Percentiles rank a stretch among this genome's conserved stretches.
Evolutionary conservation across 2,888 invertebrate genomes (phyloP).

Genomic region (Lasioglossum figueresi): DNA sequence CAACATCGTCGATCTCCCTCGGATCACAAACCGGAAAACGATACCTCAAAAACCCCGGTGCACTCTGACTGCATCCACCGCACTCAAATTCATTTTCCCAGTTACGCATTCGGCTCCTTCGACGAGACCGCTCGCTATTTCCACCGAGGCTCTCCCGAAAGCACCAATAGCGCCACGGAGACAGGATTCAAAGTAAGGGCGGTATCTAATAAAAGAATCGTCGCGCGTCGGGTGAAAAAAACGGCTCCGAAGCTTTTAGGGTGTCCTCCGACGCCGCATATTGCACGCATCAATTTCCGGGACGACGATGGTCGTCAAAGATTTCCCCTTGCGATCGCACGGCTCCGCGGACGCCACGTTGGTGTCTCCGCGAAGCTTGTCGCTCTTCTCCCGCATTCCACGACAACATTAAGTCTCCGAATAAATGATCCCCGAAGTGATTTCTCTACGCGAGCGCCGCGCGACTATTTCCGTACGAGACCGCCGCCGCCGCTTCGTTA

Average conservation of each 20-base stretch:
- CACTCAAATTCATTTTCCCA: neutral
- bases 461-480: slow-evolving; percentile 68
- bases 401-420: slow-evolving; percentile 70
- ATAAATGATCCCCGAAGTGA: slow-evolving; percentile 73
- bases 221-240: slow-evolving; percentile 22
- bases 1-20: neutral
- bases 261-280: slow-evolving; percentile 44
- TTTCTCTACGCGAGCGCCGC: slow-evolving; percentile 45
- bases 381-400: slow-evolving; percentile 61
- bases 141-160: slow-evolving; percentile 25
- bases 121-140: slow-evolving; percentile 4
- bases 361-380: slow-evolving; percentile 67
- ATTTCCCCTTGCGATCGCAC: slow-evolving; percentile 8
- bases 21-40: neutral
- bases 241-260: slow-evolving; percentile 48
- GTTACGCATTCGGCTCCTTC: neutral
- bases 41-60: neutral
- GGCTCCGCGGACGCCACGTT: slow-evolving; percentile 62
- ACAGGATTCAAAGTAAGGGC: slow-evolving; percentile 16
- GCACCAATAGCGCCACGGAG: slow-evolving; percentile 23
- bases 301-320: slow-evolving; percentile 61
- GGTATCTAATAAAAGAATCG: slow-evolving; percentile 56
- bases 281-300: slow-evolving; percentile 70
- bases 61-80: neutral
- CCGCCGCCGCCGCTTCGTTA: slow-evolving; percentile 57